These are phyloP conservation scores for Euspilapteryx auroguttella DNA, from an alignment of 2,888 invertebrate genomes.

Conservation along the genomic window DNA sequence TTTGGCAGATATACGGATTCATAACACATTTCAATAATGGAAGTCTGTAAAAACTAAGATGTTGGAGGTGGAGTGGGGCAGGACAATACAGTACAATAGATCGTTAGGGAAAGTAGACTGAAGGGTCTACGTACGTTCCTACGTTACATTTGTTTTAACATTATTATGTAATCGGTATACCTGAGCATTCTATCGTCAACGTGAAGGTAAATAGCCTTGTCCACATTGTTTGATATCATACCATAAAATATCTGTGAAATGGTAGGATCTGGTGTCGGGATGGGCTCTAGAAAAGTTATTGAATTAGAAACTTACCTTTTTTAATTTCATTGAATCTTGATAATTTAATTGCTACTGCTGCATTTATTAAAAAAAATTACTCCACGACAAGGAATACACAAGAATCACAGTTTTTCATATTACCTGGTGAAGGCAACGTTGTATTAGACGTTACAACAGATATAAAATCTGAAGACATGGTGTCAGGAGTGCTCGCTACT, in stretches of 20 bases:
- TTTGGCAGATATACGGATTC: too few relatives aligned
- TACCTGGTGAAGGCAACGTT: constrained; percentile 44
- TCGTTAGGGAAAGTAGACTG: too few relatives aligned
- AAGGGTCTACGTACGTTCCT: too few relatives aligned
- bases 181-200: constrained; percentile 17
- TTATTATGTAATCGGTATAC: background rate
- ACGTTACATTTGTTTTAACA: too few relatives aligned
- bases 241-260: constrained; percentile 22
- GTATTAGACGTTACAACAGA: constrained; percentile 33
- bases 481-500: constrained; percentile 14
- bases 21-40: too few relatives aligned
- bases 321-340: background rate
- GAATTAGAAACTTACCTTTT: background rate
- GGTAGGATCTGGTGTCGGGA: constrained; percentile 30
- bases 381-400: too few relatives aligned
- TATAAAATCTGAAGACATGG: constrained; percentile 36
- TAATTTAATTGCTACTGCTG: too few relatives aligned
- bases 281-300: constrained; percentile 19
- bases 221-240: constrained; percentile 26
- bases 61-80: too few relatives aligned
- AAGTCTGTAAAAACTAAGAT: too few relatives aligned
- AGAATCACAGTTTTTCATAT: too few relatives aligned
- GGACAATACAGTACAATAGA: too few relatives aligned
- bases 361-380: too few relatives aligned
- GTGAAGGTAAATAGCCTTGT: constrained; percentile 29